Conservation (phyloP, 2,888 invertebrate species). For the Adineta ricciae region DNA sequence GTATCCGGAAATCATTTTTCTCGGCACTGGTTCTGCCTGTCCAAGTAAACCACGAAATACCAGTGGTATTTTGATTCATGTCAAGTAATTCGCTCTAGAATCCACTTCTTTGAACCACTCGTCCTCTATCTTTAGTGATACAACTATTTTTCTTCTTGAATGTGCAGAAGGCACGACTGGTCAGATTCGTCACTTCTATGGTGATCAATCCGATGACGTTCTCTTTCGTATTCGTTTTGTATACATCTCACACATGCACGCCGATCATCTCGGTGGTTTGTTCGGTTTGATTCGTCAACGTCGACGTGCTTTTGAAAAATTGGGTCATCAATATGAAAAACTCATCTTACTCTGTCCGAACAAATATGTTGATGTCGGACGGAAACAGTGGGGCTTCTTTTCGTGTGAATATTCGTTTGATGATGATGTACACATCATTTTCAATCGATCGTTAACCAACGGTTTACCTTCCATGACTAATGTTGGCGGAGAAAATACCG, state of each 20-base stretch:
- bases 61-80: slow-evolving; percentile 61
- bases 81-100: neutral
- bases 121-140: slow-evolving; percentile 37
- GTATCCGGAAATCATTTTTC: slow-evolving; percentile 53
- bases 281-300: slow-evolving; percentile 29
- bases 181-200: slow-evolving; percentile 75
- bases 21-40: slow-evolving; percentile 86
- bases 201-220: slow-evolving; percentile 51
- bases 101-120: neutral
- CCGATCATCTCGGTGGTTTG: slow-evolving; percentile 65
- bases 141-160: slow-evolving; percentile 68
- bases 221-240: slow-evolving; percentile 56
- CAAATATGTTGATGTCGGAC: neutral
- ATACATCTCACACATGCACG: slow-evolving; percentile 87
- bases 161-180: slow-evolving; percentile 87
- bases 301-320: slow-evolving; percentile 22
- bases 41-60: slow-evolving; percentile 85
- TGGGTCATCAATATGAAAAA: slow-evolving; percentile 24
- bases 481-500: neutral
- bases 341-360: slow-evolving; percentile 23
- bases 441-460: neutral
- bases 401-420: neutral
- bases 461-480: neutral
- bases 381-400: neutral
- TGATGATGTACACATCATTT: neutral